phyloP scores from a whole-genome alignment of 2,797 vertebrate species.

The Acrocephalus scirpaceus region DNA sequence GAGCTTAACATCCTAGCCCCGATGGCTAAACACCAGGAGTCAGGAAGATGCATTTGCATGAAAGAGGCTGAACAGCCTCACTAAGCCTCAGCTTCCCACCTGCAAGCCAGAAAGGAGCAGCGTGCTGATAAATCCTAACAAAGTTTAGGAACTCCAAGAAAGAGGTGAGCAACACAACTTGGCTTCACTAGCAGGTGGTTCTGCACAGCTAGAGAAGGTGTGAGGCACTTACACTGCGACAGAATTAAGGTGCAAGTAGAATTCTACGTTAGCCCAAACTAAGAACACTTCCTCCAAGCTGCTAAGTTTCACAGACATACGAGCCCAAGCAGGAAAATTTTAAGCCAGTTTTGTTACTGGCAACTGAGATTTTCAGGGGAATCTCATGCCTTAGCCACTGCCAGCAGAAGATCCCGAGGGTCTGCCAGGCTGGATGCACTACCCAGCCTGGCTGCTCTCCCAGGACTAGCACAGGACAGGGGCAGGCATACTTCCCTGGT shows the following conservation, averaged over 20 bases:
- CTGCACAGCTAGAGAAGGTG: not conserved
- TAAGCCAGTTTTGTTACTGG: not conserved
- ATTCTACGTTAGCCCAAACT: not conserved
- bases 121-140: not conserved
- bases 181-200: not conserved
- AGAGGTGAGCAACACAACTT: not conserved
- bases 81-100: not conserved
- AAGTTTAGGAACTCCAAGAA: not conserved
- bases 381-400: not conserved
- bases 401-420: not conserved
- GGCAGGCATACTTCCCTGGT: not conserved
- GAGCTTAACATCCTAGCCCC: not conserved
- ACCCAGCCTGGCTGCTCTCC: not conserved
- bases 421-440: not conserved
- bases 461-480: not conserved
- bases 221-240: not conserved
- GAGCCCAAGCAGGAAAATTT: not conserved
- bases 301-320: fast-evolving
- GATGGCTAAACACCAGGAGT: not conserved
- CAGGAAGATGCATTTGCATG: not conserved
- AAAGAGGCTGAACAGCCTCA: not conserved
- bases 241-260: not conserved
- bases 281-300: not conserved
- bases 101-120: not conserved
- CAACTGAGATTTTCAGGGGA: not conserved